Conservation (phyloP, 2,113 vertebrate species). For the Lophochroa leadbeateri region DNA sequence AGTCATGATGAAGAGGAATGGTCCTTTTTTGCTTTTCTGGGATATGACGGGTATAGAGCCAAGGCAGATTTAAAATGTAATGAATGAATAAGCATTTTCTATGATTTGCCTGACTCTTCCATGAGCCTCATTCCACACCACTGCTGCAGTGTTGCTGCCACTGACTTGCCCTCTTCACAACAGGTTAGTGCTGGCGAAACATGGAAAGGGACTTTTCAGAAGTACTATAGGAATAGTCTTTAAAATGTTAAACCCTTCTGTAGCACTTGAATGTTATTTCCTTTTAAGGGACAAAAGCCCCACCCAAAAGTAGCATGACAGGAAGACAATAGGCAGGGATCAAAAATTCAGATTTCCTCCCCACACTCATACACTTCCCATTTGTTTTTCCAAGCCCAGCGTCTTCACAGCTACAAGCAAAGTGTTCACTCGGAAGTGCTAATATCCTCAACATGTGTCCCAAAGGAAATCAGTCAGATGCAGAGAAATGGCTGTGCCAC, state of each 20-base stretch:
- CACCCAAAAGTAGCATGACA: not conserved
- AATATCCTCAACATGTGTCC: constrained; percentile 12
- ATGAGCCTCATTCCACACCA: not conserved
- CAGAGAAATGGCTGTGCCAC: not conserved
- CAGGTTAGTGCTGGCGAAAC: not conserved
- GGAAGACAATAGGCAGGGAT: not conserved
- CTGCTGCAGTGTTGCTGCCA: not conserved
- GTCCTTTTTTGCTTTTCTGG: constrained; percentile 64
- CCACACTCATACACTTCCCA: not conserved
- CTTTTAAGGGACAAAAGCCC: constrained; percentile 4
- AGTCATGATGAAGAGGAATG: constrained; percentile 69
- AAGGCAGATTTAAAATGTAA: constrained; percentile 60
- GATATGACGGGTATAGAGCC: constrained; percentile 55
- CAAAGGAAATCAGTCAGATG: not conserved
- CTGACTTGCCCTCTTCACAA: not conserved
- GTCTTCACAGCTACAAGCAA: constrained; percentile 34
- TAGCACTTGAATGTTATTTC: not conserved
- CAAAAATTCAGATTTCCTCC: constrained; percentile 10
- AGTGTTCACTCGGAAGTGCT: not conserved
- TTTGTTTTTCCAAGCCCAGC: constrained; percentile 12
- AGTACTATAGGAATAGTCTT: not conserved
- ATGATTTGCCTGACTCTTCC: constrained; percentile 5
- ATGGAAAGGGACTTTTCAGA: not conserved
- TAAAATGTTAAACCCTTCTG: constrained; percentile 23
- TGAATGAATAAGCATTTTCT: constrained; percentile 54